Percentiles rank a stretch among this genome's conserved stretches.
phyloP scores from a whole-genome alignment of 2,888 invertebrate genomes.

The Halictus quadricinctus region DNA sequence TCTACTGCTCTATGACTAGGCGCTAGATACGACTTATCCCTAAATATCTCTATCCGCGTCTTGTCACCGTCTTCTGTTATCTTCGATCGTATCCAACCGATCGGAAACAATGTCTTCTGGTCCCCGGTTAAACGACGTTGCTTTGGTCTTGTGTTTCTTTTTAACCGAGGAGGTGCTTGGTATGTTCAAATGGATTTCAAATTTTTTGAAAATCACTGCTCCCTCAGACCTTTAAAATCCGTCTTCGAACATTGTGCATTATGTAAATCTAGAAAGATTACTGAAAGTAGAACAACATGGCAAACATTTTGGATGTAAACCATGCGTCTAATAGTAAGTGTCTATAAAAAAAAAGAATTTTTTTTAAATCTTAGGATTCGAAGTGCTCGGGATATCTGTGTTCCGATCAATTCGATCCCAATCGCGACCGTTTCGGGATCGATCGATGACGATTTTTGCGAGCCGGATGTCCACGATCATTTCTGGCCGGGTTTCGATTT shows the following conservation, averaged over 20 bases:
- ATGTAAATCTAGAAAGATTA: too few species aligned
- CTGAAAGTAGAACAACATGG: too few species aligned
- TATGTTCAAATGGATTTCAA: too few species aligned
- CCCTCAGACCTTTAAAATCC: too few species aligned
- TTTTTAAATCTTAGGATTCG: not conserved
- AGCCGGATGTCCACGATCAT: not conserved
- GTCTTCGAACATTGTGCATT: too few species aligned
- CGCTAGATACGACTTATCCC: not conserved
- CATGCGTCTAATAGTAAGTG: too few species aligned
- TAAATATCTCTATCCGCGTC: conserved; percentile 12
- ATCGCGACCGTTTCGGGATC: not conserved
- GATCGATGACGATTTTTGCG: not conserved
- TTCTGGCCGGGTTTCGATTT: conserved; percentile 33
- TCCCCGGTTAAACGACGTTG: not conserved
- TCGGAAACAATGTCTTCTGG: not conserved
- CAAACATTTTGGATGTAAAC: too few species aligned
- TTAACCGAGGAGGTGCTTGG: too few species aligned
- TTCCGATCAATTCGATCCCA: conserved; percentile 24
- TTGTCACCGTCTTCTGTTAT: not conserved
- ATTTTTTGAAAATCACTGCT: too few species aligned
- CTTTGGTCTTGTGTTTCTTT: too few species aligned
- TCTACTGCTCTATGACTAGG: not conserved
- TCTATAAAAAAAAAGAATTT: not conserved
- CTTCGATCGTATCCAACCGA: not conserved
- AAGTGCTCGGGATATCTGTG: not conserved